These are phyloP conservation scores for Melipona quadrifasciata DNA, from an alignment of 1,140 invertebrate genomes.

Conservation along the genomic window DNA sequence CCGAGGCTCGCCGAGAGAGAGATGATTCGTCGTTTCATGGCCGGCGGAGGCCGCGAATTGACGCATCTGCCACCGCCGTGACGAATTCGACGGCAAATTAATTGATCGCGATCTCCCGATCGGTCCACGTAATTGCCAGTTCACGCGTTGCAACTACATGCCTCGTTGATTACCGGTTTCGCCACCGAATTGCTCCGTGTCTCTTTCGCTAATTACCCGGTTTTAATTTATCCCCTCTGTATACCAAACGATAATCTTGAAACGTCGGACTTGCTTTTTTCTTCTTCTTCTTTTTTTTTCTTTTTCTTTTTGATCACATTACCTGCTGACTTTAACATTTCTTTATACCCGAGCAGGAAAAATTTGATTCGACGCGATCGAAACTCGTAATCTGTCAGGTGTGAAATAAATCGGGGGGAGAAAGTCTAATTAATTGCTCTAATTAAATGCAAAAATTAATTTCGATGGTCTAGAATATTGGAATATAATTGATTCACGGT, in stretches of 20 bases:
- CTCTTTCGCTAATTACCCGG: background rate
- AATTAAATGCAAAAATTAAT: background rate
- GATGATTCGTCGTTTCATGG: slow-evolving; percentile 72
- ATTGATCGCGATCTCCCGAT: slow-evolving; percentile 55
- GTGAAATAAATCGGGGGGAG: background rate
- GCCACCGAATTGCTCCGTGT: too few relatives aligned
- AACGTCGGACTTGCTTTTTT: background rate
- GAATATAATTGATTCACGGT: background rate
- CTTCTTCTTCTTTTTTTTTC: background rate
- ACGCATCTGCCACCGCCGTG: slow-evolving; percentile 60
- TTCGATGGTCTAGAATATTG: background rate
- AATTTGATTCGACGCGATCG: too few relatives aligned
- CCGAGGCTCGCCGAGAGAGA: slow-evolving; percentile 48
- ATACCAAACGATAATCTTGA: too few relatives aligned
- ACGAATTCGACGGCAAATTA: slow-evolving; percentile 61
- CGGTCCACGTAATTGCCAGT: slow-evolving; percentile 7
- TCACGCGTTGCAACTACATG: background rate
- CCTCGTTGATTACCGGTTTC: background rate
- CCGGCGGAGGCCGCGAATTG: slow-evolving; percentile 10
- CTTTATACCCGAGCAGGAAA: too few relatives aligned
- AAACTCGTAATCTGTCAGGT: too few relatives aligned
- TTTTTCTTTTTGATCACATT: background rate
- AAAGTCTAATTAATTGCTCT: background rate
- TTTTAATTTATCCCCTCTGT: background rate
- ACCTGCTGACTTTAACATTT: background rate